Percentiles rank a stretch among this genome's conserved stretches.
Evolutionary conservation across 1,140 invertebrate genomes (phyloP).

Genomic region (Zaprionus inermis): DNA sequence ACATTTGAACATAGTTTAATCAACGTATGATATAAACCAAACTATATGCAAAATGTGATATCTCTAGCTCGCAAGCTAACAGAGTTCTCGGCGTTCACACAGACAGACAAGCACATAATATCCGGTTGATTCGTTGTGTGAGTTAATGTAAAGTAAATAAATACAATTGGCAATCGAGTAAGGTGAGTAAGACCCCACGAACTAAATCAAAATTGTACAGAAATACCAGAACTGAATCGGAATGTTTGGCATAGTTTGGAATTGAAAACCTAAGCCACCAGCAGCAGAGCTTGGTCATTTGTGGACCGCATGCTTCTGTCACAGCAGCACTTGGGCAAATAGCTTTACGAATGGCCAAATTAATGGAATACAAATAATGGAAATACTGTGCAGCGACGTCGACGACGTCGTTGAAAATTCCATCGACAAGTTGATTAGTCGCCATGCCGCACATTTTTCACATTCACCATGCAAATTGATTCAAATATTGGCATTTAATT

Average conservation of each 20-base stretch:
- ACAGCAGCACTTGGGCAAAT: conserved; percentile 38
- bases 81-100: background rate
- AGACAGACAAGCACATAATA: background rate
- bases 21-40: background rate
- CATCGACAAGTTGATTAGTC: conserved; percentile 72
- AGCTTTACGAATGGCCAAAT: conserved; percentile 53
- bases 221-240: conserved; percentile 17
- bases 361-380: conserved; percentile 71
- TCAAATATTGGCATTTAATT: conserved; percentile 80
- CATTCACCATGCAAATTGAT: conserved; percentile 77
- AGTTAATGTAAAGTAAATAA: conserved; percentile 3
- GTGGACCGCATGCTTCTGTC: background rate
- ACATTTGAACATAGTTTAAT: no score
- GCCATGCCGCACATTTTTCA: conserved; percentile 68
- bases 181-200: background rate
- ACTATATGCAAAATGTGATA: background rate
- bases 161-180: background rate
- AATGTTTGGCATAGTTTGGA: conserved; percentile 32
- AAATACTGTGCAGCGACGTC: conserved; percentile 22
- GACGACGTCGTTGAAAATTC: conserved; percentile 32
- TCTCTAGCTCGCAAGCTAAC: background rate
- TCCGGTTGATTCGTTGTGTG: background rate
- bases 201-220: conserved; percentile 21
- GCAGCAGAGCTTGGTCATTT: background rate
- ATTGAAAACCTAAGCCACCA: background rate